Percentiles rank a stretch among this genome's conserved stretches.
Conservation (phyloP, 2,797 vertebrate genomes). For the Eutrigla gurnardus region DNA sequence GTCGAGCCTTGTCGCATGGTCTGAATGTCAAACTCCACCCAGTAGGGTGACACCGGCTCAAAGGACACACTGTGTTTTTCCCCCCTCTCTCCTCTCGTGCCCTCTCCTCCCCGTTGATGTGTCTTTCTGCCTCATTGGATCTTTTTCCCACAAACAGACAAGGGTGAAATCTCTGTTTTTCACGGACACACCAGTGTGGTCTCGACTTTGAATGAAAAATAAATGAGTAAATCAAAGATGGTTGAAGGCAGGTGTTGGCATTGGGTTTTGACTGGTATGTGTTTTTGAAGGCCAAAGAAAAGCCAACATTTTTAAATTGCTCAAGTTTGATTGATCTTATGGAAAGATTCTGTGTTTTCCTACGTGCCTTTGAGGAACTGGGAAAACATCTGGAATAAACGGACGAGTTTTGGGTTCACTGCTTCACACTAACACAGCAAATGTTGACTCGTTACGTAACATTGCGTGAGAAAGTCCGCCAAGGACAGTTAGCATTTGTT, state of each 20-base stretch:
- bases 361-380: not conserved
- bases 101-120: slow-evolving; percentile 60
- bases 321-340: not conserved
- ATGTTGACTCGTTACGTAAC: not conserved
- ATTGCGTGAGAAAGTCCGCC: no score
- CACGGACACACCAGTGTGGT: slow-evolving; percentile 31
- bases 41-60: slow-evolving; percentile 84
- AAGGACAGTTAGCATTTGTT: no score
- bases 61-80: slow-evolving; percentile 68
- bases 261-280: not conserved
- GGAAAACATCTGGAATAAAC: not conserved
- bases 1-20: slow-evolving; percentile 90
- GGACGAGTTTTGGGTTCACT: not conserved
- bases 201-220: slow-evolving; percentile 62
- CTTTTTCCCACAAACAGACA: slow-evolving; percentile 56
- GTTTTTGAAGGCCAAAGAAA: slow-evolving; percentile 5
- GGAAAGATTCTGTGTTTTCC: not conserved
- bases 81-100: slow-evolving; percentile 39
- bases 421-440: not conserved
- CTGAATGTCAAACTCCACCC: slow-evolving; percentile 91
- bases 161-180: slow-evolving; percentile 73
- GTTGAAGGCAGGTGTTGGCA: slow-evolving; percentile 26
- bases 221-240: slow-evolving; percentile 60
- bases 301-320: not conserved
- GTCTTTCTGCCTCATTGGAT: slow-evolving; percentile 72